Base-by-base conservation (phyloP, 1,140 invertebrate species). In the Pseudachorutes palmiensis region DNA sequence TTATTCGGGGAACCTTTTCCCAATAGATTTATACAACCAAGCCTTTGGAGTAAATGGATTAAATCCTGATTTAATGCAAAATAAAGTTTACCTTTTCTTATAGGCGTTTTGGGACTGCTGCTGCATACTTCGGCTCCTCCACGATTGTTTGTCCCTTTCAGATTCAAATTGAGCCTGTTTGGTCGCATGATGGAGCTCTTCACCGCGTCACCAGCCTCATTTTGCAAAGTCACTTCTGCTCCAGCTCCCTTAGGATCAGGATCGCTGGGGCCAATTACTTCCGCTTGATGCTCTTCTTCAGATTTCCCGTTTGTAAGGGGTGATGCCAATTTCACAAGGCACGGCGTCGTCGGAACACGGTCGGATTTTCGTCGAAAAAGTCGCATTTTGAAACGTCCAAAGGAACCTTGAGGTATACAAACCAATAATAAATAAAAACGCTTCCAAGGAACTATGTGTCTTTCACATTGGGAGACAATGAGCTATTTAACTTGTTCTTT, bases 341-440 rank as follows among this genome's bases (percentile, higher is more conserved):
- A 71, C 1, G 72, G 61, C 24, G 67, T 60, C 2, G 69, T 65
- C 12, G 72, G 48, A 48, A 58, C 49, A 41, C 69, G 60, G 3
- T 73, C 72, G 12, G 69, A 65, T 62, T 73, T 73, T 22, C 67
- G 3, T 0, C 72, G 69, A 68, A 73, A 73, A 0, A 73, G 66
- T 57, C 72, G 58, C 72, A 73, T 73, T 1, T 33, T 72, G 12
- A 36, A 29, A 28, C 63, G 24, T 19, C 24, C 51, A 55, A 3
- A 16, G 9, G 9, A 14, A 9, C 12, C 51, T 55, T 22, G 3
- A 14, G 12, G 24, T 55, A 5, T 24, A 19, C 51, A 14, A 5
- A 14, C 24, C 5, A 19, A 19, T 22, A 55, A 55, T 14, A 55
- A 55, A 55, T 22, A 55, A 55, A 19, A 45, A n/a, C n/a, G n/a